Evolutionary conservation across 2,113 vertebrate species (phyloP), one percentile per base, ranked within the genome.

Genomic region (Indicator maculatus): DNA sequence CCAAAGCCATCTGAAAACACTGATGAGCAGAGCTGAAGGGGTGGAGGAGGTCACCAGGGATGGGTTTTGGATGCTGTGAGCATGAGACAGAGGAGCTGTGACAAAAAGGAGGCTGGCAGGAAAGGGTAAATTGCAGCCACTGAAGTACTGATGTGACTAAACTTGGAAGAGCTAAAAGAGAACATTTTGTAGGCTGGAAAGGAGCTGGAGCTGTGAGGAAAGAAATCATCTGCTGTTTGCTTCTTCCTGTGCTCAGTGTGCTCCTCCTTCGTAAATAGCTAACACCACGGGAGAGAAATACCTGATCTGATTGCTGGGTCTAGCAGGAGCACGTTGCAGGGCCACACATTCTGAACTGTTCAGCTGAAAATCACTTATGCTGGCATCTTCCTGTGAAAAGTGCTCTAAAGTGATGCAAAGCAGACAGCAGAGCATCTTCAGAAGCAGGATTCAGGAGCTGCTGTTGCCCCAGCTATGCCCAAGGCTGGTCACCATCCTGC

Each of bases 121-220:
- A 41, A 88, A 59, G 64, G 47, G 45, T 23, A 15, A 95, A 63
- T 1, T 9, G 2, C 55, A 67, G 28, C 31, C 11, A 5, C 15
- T 6, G 0, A 74, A 52, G 53, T 24, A 47, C 5, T 4, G 5
- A 24, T 73, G 59, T 14, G 88, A 38, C 85, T 89, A 28, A 82
- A 47, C 92, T 60, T 24, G 71, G 64, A 86, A 38, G 47, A 86
- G 78, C 85, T 96, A 55, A 85, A 76, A 83, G 50, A 50, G 90
- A 91, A 70, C 26, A 8, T 77, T 94, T 96, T 74, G 79, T 83
- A 88, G 90, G 75, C 85, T 96, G 95, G 72, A 12, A 79, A 77
- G 84, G 82, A 89, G 85, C 86, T 78, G 80, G 77, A 83, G 28
- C 83, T 56, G 65, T 0, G 1, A 87, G 56, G 82, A 55, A 44